Base-by-base conservation (phyloP, 2,113 vertebrate species). In the Enhydra lutris region DNA sequence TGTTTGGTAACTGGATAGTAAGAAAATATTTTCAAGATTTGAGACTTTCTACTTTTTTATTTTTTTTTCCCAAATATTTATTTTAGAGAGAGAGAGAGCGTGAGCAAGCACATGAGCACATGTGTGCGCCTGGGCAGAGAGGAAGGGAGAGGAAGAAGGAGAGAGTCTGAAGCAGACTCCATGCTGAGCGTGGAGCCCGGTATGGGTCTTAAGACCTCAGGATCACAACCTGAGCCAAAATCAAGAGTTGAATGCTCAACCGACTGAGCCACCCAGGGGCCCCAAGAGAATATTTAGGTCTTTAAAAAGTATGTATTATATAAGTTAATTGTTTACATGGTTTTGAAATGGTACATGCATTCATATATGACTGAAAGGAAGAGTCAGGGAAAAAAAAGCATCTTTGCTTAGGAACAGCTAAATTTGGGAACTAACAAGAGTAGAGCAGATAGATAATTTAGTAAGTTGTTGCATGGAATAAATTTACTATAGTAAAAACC, bases 401-500 rank as follows among this genome's bases (percentile, higher is more conserved):
- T 57, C 36, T 91, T 97, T 10, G 79, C 61, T 91, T n/a, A 91
- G 29, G 39, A 95, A 80, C 23, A 91, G 63, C 61, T 90, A 76
- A 95, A 69, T 76, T 87, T 36, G 84, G 57, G 6, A 89, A 80
- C 74, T 92, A 86, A 76, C 55, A 94, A 89, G 73, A 95, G 7
- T 78, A 59, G 42, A 82, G 78, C 69, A 95, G 89, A 97, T 23
- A 78, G 83, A 82, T 83, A 97, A 93, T 95, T 88, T 55, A 89
- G 92, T 85, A 82, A 94, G 74, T 97, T 67, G 36, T 94, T 96
- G 47, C 83, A 88, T 34, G 13, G 29, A 96, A 96, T 96, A 96
- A 89, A 94, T 85, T 95, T 92, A 71, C 80, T 47, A 83, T 96
- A 92, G 79, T 92, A 94, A 96, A 97, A 95, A 84, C 29, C 71